Evolutionary conservation across 1,140 invertebrate species (phyloP), one percentile per base, ranked within the genome.

Genomic region (Drosophila willistoni): DNA sequence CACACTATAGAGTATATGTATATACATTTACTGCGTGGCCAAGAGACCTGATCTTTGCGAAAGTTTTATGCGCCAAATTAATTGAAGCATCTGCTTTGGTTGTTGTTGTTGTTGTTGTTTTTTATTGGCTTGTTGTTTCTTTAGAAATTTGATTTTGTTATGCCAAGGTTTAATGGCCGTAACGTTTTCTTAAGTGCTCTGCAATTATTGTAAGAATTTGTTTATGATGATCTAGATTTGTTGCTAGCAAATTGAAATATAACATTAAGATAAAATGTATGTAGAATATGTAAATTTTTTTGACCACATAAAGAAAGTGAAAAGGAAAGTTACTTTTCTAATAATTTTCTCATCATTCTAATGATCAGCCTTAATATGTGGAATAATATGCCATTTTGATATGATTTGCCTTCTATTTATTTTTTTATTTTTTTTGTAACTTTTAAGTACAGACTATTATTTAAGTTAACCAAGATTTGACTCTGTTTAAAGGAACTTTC

Each of bases 51-150:
- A 64, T 67, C 47, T 75, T 77, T 64, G 80, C 77, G 85, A 89
- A 89, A 89, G 80, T 90, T 84, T 73, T 78, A 78, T 81, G 69
- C 36, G 55, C 61, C 68, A 71, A 89, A 89, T 89, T 89, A 87
- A 89, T 81, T 77, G 62, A 66, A 81, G 73, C 70, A 73, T 80
- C 59, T 61, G 55, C 67, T 76, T 64, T 51, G 4, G 17, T 51
- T 51, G 4, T 14, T 22, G 5, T 7, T 14, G 2, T 47, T 25
- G 25, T 19, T 47, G 5, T 7, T 14, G 4, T 76, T 76, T 81
- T 87, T 81, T 73, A 81, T 81, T 80, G 73, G 55, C 75, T 76
- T 69, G 51, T 76, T 69, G 51, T 62, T 57, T 73, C 57, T 70
- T 68, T 75, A 51, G 68, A 64, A 60, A 25, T 69, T 64, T 69